Conservation (phyloP, 2,888 invertebrate species). For the Heteropelma amictum region DNA sequence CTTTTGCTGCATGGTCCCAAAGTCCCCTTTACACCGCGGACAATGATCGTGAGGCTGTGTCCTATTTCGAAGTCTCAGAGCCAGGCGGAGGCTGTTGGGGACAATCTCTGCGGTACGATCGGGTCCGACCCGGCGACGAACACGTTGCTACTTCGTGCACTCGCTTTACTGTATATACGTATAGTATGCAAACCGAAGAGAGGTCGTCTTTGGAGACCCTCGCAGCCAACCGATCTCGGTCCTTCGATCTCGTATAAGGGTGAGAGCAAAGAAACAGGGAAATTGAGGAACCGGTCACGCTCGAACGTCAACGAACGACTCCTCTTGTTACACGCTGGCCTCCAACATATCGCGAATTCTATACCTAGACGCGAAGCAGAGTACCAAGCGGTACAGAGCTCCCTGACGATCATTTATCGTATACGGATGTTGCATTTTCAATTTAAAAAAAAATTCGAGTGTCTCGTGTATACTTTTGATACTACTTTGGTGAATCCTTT, state of each 20-base stretch:
- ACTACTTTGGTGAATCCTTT: no score
- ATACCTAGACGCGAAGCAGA: constrained; percentile 49
- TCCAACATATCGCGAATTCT: constrained; percentile 55
- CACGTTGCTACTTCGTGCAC: constrained; percentile 27
- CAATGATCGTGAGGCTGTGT: no score
- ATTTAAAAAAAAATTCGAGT: no score
- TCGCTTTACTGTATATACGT: background rate
- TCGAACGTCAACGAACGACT: constrained; percentile 54
- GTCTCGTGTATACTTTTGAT: no score
- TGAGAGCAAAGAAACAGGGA: background rate
- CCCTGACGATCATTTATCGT: background rate
- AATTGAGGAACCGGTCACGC: constrained; percentile 72
- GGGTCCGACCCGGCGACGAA: constrained; percentile 29
- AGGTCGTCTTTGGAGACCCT: constrained; percentile 34
- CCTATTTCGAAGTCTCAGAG: constrained; percentile 23
- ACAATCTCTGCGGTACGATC: constrained; percentile 52
- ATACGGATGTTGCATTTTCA: no score
- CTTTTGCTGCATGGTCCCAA: no score
- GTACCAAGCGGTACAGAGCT: background rate
- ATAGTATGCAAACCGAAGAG: constrained; percentile 14
- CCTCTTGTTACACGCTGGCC: constrained; percentile 26
- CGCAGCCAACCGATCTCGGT: constrained; percentile 37
- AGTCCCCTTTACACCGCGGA: no score
- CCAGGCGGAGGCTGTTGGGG: constrained; percentile 33
- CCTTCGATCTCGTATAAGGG: constrained; percentile 38